Evolutionary conservation across 2,113 vertebrate species (phyloP), one percentile per base, ranked within the genome.

Genomic region (Herpailurus yagouaroundi): DNA sequence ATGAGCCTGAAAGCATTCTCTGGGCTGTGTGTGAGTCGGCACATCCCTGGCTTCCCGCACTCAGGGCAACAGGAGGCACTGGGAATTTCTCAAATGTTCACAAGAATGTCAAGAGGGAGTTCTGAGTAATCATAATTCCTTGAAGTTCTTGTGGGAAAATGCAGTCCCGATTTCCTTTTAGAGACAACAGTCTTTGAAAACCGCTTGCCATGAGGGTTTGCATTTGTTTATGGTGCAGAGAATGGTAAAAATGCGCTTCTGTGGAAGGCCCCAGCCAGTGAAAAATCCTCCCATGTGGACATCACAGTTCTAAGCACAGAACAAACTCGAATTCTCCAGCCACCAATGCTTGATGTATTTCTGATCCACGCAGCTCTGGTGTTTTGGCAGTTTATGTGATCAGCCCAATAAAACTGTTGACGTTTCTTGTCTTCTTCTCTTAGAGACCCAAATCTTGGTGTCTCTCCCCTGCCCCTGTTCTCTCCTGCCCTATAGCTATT

Each of bases 91-190:
- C 92, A 95, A 45, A 97, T 19, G 50, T 73, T 92, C 95, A 77
- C 87, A 96, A 90, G 95, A 92, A 95, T 94, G 90, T 68, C 0
- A 14, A 94, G 73, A 92, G 94, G 87, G 92, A 55, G 69, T 41
- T 97, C 97, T 98, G 98, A 97, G 95, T 97, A 98, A 98, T 98
- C 96, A 63, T 33, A 69, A 94, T 92, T 97, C 68, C 95, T 98
- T 97, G 83, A 96, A 92, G 57, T 84, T 96, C 95, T 95, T 94
- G 84, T 97, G 97, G 97, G 97, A 97, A 98, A 98, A 97, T 11
- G 66, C 33, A 60, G 71, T 69, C 76, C 94, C 18, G 19, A 33
- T 94, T 98, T 97, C 97, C 97, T 98, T 92, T 97, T 92, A 91
- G 88, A 95, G 97, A 81, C 64, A 80, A 52, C 6, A 15, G 84